Conservation (phyloP, 2,888 invertebrate genomes). For the Incurvaria masculella region DNA sequence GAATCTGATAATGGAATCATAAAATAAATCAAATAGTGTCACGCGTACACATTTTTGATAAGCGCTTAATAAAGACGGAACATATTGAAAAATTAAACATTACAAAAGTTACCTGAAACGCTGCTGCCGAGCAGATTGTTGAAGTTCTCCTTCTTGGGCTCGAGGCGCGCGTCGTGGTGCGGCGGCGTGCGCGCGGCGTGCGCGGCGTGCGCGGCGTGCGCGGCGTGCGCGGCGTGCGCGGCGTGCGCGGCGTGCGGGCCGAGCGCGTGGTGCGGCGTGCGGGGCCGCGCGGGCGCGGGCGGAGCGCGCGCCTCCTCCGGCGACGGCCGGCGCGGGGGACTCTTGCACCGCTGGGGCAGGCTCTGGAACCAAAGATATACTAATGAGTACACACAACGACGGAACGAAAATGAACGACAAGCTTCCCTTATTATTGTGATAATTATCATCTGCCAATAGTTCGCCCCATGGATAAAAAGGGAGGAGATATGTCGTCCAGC, state of each 20-base stretch:
- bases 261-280: conserved; percentile 39
- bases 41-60: too few relatives aligned
- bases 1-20: too few relatives aligned
- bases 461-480: too few relatives aligned
- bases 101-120: conserved; percentile 61
- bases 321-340: conserved; percentile 39
- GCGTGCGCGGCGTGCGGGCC: conserved; percentile 43
- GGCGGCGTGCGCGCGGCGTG: conserved; percentile 29
- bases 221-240: conserved; percentile 32
- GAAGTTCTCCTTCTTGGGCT: conserved; percentile 65
- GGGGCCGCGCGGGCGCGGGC: conserved; percentile 49
- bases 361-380: conserved; percentile 25
- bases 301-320: conserved; percentile 40
- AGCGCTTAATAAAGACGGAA: too few relatives aligned
- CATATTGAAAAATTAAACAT: too few relatives aligned
- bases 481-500: too few relatives aligned
- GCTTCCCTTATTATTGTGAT: too few relatives aligned
- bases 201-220: conserved; percentile 27
- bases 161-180: conserved; percentile 50
- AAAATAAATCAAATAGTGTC: too few relatives aligned
- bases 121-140: conserved; percentile 56
- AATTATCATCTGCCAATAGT: too few relatives aligned
- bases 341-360: conserved; percentile 35
- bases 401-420: too few relatives aligned
- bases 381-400: too few relatives aligned